Conservation (phyloP, 2,113 vertebrate species). For the Crypturellus undulatus region DNA sequence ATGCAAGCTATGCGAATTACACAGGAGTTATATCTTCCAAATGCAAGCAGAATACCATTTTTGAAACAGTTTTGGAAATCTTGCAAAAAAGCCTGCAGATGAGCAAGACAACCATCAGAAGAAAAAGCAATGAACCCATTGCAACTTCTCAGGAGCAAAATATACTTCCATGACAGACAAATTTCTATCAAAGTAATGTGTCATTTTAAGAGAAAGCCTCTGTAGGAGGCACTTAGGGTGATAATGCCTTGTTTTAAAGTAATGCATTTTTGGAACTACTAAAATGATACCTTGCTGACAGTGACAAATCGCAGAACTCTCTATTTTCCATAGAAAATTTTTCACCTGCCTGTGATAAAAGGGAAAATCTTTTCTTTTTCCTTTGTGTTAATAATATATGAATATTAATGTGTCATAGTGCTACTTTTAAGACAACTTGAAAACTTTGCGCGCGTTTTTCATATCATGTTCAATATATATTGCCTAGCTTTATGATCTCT, state of each 20-base stretch:
- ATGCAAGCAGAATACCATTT: neutral
- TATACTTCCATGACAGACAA: neutral
- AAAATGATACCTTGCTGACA: neutral
- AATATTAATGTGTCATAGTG: constrained; percentile 10
- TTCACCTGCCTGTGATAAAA: neutral
- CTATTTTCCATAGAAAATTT: neutral
- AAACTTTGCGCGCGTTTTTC: neutral
- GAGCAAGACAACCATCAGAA: neutral
- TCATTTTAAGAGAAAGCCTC: neutral
- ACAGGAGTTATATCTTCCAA: neutral
- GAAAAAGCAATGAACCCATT: neutral
- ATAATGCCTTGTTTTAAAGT: neutral
- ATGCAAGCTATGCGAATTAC: neutral
- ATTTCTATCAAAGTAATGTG: neutral
- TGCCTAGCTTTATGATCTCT: constrained; percentile 1
- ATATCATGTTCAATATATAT: neutral
- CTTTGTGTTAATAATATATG: neutral
- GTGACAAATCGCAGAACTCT: neutral
- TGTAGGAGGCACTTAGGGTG: neutral
- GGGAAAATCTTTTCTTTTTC: neutral
- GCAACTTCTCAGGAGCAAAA: neutral
- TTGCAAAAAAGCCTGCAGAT: neutral
- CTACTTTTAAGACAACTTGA: neutral
- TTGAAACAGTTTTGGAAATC: neutral
- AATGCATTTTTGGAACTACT: neutral